Evolutionary conservation across 2,113 vertebrate genomes (phyloP).

Genomic region (Emydocephalus ijimae): DNA sequence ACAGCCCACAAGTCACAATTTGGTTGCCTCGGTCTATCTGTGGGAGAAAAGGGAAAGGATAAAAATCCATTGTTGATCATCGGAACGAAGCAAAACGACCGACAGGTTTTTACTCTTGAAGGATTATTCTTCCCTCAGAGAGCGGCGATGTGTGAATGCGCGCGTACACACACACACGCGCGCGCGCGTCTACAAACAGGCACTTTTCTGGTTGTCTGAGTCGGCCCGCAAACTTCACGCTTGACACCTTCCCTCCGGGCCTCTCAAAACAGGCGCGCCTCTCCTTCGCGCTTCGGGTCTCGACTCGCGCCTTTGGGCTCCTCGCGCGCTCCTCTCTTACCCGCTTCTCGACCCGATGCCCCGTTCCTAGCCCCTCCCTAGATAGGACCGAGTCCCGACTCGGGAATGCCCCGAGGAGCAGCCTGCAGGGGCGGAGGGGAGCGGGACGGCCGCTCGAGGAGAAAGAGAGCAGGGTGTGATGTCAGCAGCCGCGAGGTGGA

Average conservation of each 20-base stretch:
- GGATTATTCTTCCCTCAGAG: not conserved
- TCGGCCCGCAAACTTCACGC: not conserved
- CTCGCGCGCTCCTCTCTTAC: not conserved
- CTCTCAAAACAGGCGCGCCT: not conserved
- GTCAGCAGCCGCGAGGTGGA: conserved; percentile 46
- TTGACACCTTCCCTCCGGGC: not conserved
- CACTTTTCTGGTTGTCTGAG: not conserved
- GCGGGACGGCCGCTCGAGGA: not conserved
- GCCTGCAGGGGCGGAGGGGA: conserved; percentile 1
- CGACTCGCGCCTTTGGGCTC: not conserved
- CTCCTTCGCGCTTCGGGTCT: not conserved
- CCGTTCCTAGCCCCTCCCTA: not conserved
- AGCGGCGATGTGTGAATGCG: not conserved
- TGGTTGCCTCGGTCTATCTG: not conserved
- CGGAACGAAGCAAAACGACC: not conserved
- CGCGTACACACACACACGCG: fast-evolving
- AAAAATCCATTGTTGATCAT: not conserved
- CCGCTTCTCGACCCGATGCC: not conserved
- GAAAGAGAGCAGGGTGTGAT: conserved; percentile 13
- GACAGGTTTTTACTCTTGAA: not conserved
- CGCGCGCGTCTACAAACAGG: not conserved
- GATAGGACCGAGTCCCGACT: not conserved
- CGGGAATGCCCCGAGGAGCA: not conserved
- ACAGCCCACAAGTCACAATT: not conserved
- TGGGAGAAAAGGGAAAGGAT: not conserved